Percentiles rank a stretch among this genome's conserved stretches.
Evolutionary conservation across 2,888 invertebrate genomes (phyloP).

Genomic region (Parnassius apollo): DNA sequence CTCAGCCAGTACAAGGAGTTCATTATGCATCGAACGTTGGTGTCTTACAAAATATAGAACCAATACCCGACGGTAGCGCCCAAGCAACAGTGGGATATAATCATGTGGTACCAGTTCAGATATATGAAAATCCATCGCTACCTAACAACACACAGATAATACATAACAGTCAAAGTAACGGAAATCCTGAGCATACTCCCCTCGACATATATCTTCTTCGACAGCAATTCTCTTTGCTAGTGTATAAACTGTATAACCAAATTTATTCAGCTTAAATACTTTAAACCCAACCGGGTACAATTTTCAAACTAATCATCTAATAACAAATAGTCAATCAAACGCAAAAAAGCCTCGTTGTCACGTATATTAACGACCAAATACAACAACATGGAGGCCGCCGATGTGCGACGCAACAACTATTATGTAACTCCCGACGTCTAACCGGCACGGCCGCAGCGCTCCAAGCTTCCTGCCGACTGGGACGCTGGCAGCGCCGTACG

Average conservation of each 20-base stretch:
- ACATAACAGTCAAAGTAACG: not conserved
- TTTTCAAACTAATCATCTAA: slow-evolving; percentile 10
- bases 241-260: slow-evolving; percentile 32
- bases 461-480: no score
- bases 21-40: slow-evolving; percentile 83
- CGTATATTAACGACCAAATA: no score
- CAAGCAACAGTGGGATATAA: slow-evolving; percentile 1
- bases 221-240: slow-evolving; percentile 48
- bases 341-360: no score
- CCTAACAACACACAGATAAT: slow-evolving; percentile 26
- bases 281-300: not conserved
- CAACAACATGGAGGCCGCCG: no score
- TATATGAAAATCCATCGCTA: slow-evolving; percentile 22
- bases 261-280: not conserved
- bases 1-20: slow-evolving; percentile 75
- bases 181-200: slow-evolving; percentile 34
- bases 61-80: slow-evolving; percentile 11
- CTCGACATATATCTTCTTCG: slow-evolving; percentile 57
- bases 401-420: no score
- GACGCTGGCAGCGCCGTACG: no score
- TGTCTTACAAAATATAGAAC: slow-evolving; percentile 74
- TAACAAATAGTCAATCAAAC: no score
- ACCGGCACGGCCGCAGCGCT: no score
- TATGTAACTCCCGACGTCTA: no score
- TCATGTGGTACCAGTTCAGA: slow-evolving; percentile 11